Evolutionary conservation across 2,797 vertebrate species (phyloP).

Genomic region (Cephalopachus bancanus): DNA sequence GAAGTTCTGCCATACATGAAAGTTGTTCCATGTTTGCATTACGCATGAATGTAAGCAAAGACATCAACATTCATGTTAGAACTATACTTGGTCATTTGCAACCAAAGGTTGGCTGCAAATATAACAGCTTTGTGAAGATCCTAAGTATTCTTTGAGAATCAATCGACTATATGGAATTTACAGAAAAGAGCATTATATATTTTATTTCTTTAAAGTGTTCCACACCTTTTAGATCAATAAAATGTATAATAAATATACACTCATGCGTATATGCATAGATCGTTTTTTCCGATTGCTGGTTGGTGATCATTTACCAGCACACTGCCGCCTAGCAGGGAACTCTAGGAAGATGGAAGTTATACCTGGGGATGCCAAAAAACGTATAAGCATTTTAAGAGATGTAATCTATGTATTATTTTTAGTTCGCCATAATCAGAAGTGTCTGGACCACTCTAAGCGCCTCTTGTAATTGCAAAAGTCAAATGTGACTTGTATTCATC

Average conservation of each 20-base stretch:
- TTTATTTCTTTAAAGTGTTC: neutral
- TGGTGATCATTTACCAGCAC: neutral
- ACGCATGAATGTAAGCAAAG: neutral
- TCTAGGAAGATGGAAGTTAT: neutral
- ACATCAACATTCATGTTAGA: neutral
- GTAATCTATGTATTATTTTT: too few relatives aligned
- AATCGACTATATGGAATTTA: neutral
- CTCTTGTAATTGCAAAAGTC: too few relatives aligned
- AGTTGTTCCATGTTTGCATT: neutral
- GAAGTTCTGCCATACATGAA: neutral
- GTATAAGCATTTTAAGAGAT: too few relatives aligned
- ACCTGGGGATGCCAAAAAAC: too few relatives aligned
- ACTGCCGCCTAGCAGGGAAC: neutral
- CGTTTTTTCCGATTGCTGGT: neutral
- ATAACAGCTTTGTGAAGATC: neutral
- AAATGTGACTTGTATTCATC: too few relatives aligned
- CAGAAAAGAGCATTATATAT: neutral
- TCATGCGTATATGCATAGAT: neutral
- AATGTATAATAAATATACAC: neutral
- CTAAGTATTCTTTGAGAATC: constrained; percentile 5
- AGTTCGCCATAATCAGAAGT: too few relatives aligned
- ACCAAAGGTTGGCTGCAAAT: neutral
- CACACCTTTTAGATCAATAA: neutral
- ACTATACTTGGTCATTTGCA: neutral
- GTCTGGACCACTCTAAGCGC: too few relatives aligned